Percentiles rank a stretch among this genome's conserved stretches.
phyloP scores from a whole-genome alignment of 2,797 vertebrate genomes.

The Labroides dimidiatus region DNA sequence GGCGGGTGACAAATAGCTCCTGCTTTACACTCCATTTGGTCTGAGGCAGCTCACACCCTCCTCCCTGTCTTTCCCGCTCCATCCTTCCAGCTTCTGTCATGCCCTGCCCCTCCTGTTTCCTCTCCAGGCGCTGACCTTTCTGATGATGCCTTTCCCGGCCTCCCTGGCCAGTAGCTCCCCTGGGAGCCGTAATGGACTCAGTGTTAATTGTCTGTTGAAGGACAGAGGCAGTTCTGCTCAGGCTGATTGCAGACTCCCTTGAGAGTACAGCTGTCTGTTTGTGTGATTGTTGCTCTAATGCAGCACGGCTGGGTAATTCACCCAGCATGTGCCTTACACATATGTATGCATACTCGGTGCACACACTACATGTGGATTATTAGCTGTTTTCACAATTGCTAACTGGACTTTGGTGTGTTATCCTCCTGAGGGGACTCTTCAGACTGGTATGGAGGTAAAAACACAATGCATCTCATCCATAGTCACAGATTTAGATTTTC shows the following conservation, averaged over 20 bases:
- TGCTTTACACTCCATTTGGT: constrained; percentile 91
- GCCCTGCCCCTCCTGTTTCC: constrained; percentile 77
- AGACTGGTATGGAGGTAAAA: not conserved
- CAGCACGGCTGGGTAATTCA: constrained; percentile 75
- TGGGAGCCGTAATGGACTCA: constrained; percentile 89
- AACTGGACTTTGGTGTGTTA: constrained; percentile 1
- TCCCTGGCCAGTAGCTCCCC: constrained; percentile 79
- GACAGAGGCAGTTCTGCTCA: constrained; percentile 87
- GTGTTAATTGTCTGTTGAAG: constrained; percentile 92
- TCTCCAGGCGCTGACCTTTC: constrained; percentile 88
- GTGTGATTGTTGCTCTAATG: constrained; percentile 85
- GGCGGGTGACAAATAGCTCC: constrained; percentile 88
- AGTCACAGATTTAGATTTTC: constrained; percentile 1
- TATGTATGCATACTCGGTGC: constrained; percentile 26
- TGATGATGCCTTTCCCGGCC: constrained; percentile 82
- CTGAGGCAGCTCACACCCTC: constrained; percentile 80
- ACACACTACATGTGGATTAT: constrained; percentile 15
- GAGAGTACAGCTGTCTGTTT: constrained; percentile 87
- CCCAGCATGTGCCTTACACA: constrained; percentile 48
- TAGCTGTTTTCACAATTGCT: constrained; percentile 15
- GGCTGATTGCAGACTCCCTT: constrained; percentile 87
- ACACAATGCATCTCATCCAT: not conserved
- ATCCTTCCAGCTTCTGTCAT: constrained; percentile 64
- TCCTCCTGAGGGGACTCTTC: not conserved
- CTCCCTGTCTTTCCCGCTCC: constrained; percentile 72